phyloP scores from a whole-genome alignment of 2,113 vertebrate species.

The Paratilapia polleni region DNA sequence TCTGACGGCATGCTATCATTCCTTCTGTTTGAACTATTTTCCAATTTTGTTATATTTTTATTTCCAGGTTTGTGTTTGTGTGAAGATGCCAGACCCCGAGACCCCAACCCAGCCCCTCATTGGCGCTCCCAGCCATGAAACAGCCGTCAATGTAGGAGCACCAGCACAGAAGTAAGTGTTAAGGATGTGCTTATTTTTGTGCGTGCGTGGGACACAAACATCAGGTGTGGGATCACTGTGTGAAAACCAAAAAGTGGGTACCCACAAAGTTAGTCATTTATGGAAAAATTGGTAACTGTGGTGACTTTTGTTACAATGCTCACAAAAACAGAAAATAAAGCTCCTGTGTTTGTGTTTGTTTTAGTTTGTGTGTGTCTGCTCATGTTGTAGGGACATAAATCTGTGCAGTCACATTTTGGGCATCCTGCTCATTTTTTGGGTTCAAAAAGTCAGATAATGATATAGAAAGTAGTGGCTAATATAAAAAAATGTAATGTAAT shows the following conservation, averaged over 20 bases:
- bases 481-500: not conserved
- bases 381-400: too few species aligned
- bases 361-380: too few species aligned
- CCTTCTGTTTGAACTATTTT: not conserved
- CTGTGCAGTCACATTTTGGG: not conserved
- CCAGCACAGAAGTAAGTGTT: slow-evolving; percentile 21
- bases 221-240: not conserved
- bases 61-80: slow-evolving; percentile 26
- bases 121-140: not conserved
- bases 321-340: not conserved
- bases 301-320: not conserved
- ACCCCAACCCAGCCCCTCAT: slow-evolving; percentile 39
- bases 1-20: not conserved
- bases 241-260: not conserved
- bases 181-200: not conserved
- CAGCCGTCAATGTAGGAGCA: slow-evolving; percentile 4
- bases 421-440: not conserved
- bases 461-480: not conserved
- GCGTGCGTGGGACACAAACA: not conserved
- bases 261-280: not conserved
- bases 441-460: not conserved
- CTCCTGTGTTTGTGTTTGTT: not conserved
- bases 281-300: not conserved
- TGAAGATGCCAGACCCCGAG: slow-evolving; percentile 50
- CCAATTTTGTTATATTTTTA: not conserved